These are phyloP conservation scores for Hylyphantes graminicola DNA, from an alignment of 1,140 invertebrate genomes.

Conservation along the genomic window DNA sequence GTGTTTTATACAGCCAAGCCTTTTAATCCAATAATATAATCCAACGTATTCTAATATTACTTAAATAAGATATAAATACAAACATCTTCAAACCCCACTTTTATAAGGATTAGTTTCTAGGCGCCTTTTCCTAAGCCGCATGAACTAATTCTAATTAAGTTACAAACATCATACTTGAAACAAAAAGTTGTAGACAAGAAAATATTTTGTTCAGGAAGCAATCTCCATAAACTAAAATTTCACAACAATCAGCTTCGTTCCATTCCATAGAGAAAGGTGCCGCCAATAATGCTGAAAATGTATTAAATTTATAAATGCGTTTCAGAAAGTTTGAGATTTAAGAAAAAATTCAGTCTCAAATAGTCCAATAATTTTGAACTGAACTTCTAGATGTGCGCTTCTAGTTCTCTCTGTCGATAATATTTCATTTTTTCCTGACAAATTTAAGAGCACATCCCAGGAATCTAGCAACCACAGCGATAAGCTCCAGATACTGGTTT, in stretches of 20 bases:
- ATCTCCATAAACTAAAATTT: neutral
- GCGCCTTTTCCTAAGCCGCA: too few species aligned
- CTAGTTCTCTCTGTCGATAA: conserved; percentile 14
- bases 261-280: conserved; percentile 13
- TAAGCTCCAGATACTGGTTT: conserved; percentile 50
- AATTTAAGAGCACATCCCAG: conserved; percentile 3
- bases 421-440: neutral
- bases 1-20: too few species aligned
- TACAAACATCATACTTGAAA: too few species aligned
- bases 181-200: conserved; percentile 2
- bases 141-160: too few species aligned
- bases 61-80: too few species aligned
- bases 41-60: too few species aligned
- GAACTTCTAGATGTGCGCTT: conserved; percentile 47
- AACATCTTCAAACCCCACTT: too few species aligned
- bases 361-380: conserved; percentile 13
- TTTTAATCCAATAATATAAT: too few species aligned
- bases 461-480: conserved; percentile 56
- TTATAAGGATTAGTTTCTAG: too few species aligned
- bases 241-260: neutral
- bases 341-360: conserved; percentile 15
- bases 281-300: conserved; percentile 15
- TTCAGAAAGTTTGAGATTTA: conserved; percentile 6
- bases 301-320: conserved; percentile 35
- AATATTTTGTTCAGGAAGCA: conserved; percentile 14